Evolutionary conservation across 2,113 vertebrate genomes (phyloP), one percentile per base, ranked within the genome.

Genomic region (Forbesichthys agassizii): DNA sequence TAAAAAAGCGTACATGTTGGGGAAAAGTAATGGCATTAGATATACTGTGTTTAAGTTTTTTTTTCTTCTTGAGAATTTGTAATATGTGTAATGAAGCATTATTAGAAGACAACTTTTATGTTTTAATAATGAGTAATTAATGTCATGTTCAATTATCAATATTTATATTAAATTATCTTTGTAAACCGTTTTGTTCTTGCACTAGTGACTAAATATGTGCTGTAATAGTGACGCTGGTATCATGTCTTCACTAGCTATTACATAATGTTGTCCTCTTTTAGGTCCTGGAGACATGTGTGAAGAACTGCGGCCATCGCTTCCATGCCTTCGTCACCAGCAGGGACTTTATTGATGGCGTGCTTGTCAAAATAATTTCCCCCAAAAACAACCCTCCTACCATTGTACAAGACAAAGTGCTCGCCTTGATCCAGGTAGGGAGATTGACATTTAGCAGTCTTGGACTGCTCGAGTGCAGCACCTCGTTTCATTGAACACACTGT

Each of bases 221-320:
- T 18, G 9, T 20, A 47, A 12, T 6, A 49, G 27, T 20, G 11
- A 52, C 49, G 10, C 13, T 14, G 10, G 49, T 10, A 4, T 14
- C 9, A 11, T 14, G 49, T 12, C 11, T 52, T 14, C 9, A 14
- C 11, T 11, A 27, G 27, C 27, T 27, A 52, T 10, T 52, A 52
- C 49, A 52, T 52, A 14, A 11, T 52, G 49, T 14, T 68, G 67
- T 13, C 14, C 1, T 71, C 74, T 0, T 4, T 20, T 78, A 99
- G 98, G 97, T 99, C 46, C 88, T 99, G 75, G 98, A 99, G 88
- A 98, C 98, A 0, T 98, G 98, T 65, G 97, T 99, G 72, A 99
- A 99, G 92, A 99, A 99, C 92, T 99, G 98, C n/a, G 98, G 98
- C 75, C 96, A 98, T 87, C 96, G 98, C 61, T 99, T 99, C 80